Evolutionary conservation across 1,140 invertebrate genomes (phyloP), one percentile per base, ranked within the genome.

Genomic region (Drosophila kanapiae): DNA sequence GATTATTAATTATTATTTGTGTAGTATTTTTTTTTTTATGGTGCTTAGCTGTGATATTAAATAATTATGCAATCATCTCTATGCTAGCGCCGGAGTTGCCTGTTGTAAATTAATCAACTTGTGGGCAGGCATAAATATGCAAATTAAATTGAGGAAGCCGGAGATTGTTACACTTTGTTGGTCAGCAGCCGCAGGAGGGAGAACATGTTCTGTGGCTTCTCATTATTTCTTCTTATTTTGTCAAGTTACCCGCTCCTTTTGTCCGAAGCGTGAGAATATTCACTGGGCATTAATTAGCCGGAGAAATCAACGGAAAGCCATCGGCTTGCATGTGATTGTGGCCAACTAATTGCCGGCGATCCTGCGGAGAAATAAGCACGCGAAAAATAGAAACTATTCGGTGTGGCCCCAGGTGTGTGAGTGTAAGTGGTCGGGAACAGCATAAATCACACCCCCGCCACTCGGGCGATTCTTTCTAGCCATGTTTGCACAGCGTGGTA

Each of bases 181-280:
- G 54, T 48, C 63, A 51, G 43, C 42, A 14, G 45, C 38, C 11
- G 43, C 43, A 33, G 38, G 48, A 67, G 38, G n/a, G 13, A 64
- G 29, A 87, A 84, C 84, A 72, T 72, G 84, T 81, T 84, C 43
- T 79, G 31, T 40, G 29, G 29, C 18, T 56, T 53, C 51, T 53
- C 23, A 35, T 29, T 42, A 31, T 40, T 37, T 38, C 23, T 33
- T 16, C 33, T 51, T 51, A 33, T 51, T 35, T 33, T 33, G 48
- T 51, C 29, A 16, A 51, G 29, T 51, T 51, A 7, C 18, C 4
- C 11, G 7, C 29, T 58, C 29, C 42, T 38, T 58, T 27, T 29
- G 31, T 40, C 65, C n/a, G 31, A 88, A 84, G 84, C 85, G 84
- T 88, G 84, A 88, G 84, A 88, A 88, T 90, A 88, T 84, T 84